These are phyloP conservation scores for Danio jaintianensis DNA, from an alignment of 2,797 vertebrate genomes.

Conservation along the genomic window DNA sequence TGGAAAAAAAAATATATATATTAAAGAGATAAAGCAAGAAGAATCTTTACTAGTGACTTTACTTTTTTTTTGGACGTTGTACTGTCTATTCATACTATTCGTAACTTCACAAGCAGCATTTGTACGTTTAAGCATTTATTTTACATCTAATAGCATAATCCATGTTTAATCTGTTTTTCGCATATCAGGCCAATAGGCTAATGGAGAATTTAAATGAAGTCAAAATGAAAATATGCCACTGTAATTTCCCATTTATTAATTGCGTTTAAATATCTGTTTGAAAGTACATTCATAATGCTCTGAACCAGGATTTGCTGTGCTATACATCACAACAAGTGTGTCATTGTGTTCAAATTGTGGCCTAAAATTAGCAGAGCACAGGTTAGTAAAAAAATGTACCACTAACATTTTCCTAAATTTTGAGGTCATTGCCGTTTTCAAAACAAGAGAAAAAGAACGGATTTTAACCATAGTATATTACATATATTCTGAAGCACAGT, in stretches of 20 bases:
- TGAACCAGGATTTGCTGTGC: background rate
- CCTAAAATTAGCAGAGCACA: too few relatives aligned
- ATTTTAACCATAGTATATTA: too few relatives aligned
- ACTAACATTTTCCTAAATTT: too few relatives aligned
- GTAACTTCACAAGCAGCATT: background rate
- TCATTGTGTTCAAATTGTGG: background rate
- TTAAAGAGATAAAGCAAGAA: background rate
- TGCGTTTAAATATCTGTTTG: constrained; percentile 3
- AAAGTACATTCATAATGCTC: background rate
- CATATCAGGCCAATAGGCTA: constrained; percentile 17
- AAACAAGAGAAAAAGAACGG: too few relatives aligned
- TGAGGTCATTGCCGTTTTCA: too few relatives aligned
- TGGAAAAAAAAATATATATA: background rate
- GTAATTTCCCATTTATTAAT: background rate
- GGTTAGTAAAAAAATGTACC: too few relatives aligned
- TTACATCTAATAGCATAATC: constrained; percentile 15
- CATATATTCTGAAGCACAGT: too few relatives aligned
- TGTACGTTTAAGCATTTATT: background rate
- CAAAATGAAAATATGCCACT: constrained; percentile 15
- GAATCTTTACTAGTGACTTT: background rate
- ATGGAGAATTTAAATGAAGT: constrained; percentile 7
- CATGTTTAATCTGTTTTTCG: constrained; percentile 1
- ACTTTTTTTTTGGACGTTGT: background rate
- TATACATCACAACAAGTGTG: background rate
- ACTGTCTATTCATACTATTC: background rate